Base-by-base conservation (phyloP, 1,140 invertebrate genomes). In the Scaptomyza hsui region DNA sequence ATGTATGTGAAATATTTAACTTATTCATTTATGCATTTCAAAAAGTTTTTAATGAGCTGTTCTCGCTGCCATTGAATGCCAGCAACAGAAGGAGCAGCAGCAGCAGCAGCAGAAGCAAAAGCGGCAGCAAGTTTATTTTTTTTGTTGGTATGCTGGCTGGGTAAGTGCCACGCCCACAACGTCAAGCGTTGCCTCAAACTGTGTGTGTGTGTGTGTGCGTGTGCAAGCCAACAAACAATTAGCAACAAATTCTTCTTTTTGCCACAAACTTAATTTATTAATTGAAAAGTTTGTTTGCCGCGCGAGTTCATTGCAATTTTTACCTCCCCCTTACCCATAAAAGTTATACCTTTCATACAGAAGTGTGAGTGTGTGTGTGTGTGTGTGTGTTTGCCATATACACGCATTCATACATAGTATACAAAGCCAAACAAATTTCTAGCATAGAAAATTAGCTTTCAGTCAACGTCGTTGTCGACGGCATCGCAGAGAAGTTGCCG, bases 231-330 rank as follows among this genome's bases (percentile, higher is more conserved):
- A 39, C 72, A 64, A 75, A 83, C 79, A 83, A 72, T 78, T 77
- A 69, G 42, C 47, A 57, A 62, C 32, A 64, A 72, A 45, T 42
- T 48, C 6, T 29, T n/a, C n/a, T 44, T 59, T 78, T 51, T 45
- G 24, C 48, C 49, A 29, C 29, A 57, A 83, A 65, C 62, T 60
- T 69, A 69, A 78, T 83, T 83, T 81, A 81, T 77, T 77, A 81
- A 81, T 81, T 81, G 73, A 81, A 81, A 81, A 83, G 71, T 75
- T 83, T 62, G 32, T 77, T 62, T 76, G 64, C 52, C 41, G 39
- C 64, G 52, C 49, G 64, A 65, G 48, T 44, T 68, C 55, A 61
- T 61, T 53, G 35, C 65, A 62, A 45, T 19, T 45, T 59, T 69
- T 57, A 48, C 62, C 37, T 42, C 37, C 13, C 7, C 6, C 7